phyloP scores from a whole-genome alignment of 2,888 invertebrate species.

The Acleris holmiana region DNA sequence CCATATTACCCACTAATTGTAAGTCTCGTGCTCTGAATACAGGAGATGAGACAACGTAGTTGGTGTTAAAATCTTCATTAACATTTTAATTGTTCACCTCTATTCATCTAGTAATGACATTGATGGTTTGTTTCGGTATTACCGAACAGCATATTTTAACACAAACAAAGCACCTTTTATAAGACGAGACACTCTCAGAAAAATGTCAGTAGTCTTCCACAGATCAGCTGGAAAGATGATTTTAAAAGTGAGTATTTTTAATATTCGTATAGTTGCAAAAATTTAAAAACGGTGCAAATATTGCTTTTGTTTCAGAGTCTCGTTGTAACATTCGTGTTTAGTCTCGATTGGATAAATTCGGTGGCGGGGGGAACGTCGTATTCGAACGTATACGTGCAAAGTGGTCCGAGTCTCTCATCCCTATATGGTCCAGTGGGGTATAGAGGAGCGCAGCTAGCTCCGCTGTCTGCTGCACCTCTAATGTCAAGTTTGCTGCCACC shows the following conservation, averaged over 20 bases:
- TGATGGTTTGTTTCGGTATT: constrained; percentile 82
- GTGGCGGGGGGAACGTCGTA: constrained; percentile 54
- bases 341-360: constrained; percentile 47
- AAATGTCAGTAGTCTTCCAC: constrained; percentile 75
- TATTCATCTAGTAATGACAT: constrained; percentile 78
- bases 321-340: constrained; percentile 48
- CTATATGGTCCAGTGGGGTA: constrained; percentile 60
- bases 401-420: constrained; percentile 53
- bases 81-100: constrained; percentile 77
- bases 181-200: constrained; percentile 68
- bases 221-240: constrained; percentile 76
- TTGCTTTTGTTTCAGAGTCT: constrained; percentile 56
- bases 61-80: constrained; percentile 73
- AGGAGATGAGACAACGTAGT: constrained; percentile 56
- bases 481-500: constrained; percentile 54
- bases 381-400: constrained; percentile 70
- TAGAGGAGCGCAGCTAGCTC: constrained; percentile 53
- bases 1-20: constrained; percentile 64
- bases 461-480: constrained; percentile 54
- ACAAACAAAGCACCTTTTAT: constrained; percentile 74
- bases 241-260: constrained; percentile 67
- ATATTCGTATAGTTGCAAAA: constrained; percentile 26
- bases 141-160: constrained; percentile 76
- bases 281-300: constrained; percentile 10
- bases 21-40: constrained; percentile 71